These are phyloP conservation scores for Blennius ocellaris DNA, from an alignment of 2,113 vertebrate species.

Conservation along the genomic window DNA sequence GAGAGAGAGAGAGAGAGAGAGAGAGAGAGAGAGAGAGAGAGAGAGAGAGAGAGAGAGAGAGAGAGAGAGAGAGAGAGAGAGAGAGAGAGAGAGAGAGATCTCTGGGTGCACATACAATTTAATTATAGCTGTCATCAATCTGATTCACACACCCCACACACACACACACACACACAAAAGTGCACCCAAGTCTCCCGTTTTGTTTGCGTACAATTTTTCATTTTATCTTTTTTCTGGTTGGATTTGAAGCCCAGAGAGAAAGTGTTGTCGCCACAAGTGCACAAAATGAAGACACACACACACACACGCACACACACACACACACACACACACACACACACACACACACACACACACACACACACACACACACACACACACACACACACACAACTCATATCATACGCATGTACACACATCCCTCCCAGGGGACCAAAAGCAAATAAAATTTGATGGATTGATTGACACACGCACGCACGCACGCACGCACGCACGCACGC, in stretches of 20 bases:
- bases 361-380: neutral
- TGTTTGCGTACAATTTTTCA: constrained; percentile 18
- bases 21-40: too few relatives aligned
- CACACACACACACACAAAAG: constrained; percentile 14
- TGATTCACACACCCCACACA: constrained; percentile 56
- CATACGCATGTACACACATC: neutral
- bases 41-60: too few relatives aligned
- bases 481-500: constrained; percentile 28
- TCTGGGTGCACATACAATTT: constrained; percentile 69
- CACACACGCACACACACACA: neutral
- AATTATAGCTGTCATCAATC: constrained; percentile 74
- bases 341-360: constrained; percentile 1
- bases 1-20: too few relatives aligned
- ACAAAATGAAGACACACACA: neutral
- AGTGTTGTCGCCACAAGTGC: constrained; percentile 2
- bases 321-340: neutral
- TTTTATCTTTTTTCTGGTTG: constrained; percentile 15
- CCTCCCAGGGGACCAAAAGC: constrained; percentile 23
- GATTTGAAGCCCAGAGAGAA: neutral
- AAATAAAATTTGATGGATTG: constrained; percentile 44
- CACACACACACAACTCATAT: neutral
- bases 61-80: constrained; percentile 8
- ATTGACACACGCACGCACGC: constrained; percentile 31
- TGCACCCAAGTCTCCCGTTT: constrained; percentile 14
- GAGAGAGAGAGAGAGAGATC: too few relatives aligned